These are phyloP conservation scores for Pyrochroa serraticornis DNA, from an alignment of 2,888 invertebrate genomes.

Conservation along the genomic window DNA sequence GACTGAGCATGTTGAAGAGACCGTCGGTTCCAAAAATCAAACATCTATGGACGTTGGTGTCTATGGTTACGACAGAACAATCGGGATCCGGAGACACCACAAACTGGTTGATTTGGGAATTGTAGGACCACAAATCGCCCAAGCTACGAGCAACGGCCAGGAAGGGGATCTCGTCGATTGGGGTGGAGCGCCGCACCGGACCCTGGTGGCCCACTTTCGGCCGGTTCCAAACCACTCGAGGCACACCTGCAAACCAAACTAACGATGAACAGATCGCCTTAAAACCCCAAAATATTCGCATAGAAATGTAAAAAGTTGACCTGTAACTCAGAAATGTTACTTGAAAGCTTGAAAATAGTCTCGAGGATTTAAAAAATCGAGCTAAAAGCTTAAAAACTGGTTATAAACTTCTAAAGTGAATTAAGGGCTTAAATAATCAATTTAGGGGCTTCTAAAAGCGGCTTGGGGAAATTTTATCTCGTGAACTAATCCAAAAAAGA, in stretches of 20 bases:
- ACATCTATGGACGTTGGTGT: constrained; percentile 80
- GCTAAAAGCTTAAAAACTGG: too few relatives aligned
- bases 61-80: constrained; percentile 83
- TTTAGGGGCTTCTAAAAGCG: too few relatives aligned
- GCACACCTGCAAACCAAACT: constrained; percentile 70
- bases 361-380: too few relatives aligned
- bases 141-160: constrained; percentile 94
- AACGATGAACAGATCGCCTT: background rate
- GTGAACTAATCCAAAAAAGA: too few relatives aligned
- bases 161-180: constrained; percentile 93
- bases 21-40: constrained; percentile 96
- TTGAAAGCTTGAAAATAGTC: too few relatives aligned
- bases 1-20: constrained; percentile 92
- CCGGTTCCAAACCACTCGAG: constrained; percentile 96
- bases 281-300: too few relatives aligned
- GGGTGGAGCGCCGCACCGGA: constrained; percentile 87
- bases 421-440: too few relatives aligned
- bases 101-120: constrained; percentile 87
- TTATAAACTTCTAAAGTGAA: too few relatives aligned
- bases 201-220: constrained; percentile 84
- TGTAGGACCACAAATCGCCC: constrained; percentile 98
- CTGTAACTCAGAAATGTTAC: too few relatives aligned
- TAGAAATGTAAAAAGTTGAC: too few relatives aligned
- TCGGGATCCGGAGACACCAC: constrained; percentile 99
- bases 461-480: too few relatives aligned